Evolutionary conservation across 2,888 invertebrate genomes (phyloP), one percentile per base, ranked within the genome.

Genomic region (Galeopsomyia nigrocyanea): DNA sequence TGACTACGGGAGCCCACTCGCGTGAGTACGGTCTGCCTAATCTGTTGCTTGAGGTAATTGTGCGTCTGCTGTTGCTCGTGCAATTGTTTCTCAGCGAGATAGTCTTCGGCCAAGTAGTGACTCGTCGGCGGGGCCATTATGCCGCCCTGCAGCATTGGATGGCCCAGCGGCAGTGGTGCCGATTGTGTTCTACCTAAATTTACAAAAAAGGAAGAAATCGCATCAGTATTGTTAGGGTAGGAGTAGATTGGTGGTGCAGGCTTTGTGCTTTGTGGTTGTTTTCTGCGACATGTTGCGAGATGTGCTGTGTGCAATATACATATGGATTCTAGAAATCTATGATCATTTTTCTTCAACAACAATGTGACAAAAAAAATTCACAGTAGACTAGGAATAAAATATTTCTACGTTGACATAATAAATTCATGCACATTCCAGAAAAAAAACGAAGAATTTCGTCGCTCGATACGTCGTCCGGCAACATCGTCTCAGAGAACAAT

Each of bases 101-200:
- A 87, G 74, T 89, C 88, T 77, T 89, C 89, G 78, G 88, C 88
- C 79, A 88, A 90, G 77, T 87, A 86, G 57, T 86, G 86, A 76
- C 86, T 88, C 84, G 84, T 85, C 57, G 87, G 87, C 75, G 86
- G 89, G 84, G 84, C 81, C 74, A 86, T 84, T 67, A 86, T 84
- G 3, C 88, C 88, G 14, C 88, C 88, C 63, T 90, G 89, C 68
- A 96, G 90, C 90, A 95, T 92, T 26, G 96, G 95, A 88, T 96
- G 95, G 0, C 96, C 96, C 69, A 97, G 88, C 31, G 95, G 95
- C 79, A 96, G 88, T 0, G 96, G 96, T 3, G 97, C 97, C 58
- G 97, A 97, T 88, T 98, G 97, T 72, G 98, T 98, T 83, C 98
- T 92, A 73, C 96, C 96, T 86, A 68, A 62, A 56, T 46, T 19